Percentiles rank a stretch among this genome's conserved stretches.
Evolutionary conservation across 2,113 vertebrate genomes (phyloP).

Genomic region (Pangasianodon hypophthalmus): DNA sequence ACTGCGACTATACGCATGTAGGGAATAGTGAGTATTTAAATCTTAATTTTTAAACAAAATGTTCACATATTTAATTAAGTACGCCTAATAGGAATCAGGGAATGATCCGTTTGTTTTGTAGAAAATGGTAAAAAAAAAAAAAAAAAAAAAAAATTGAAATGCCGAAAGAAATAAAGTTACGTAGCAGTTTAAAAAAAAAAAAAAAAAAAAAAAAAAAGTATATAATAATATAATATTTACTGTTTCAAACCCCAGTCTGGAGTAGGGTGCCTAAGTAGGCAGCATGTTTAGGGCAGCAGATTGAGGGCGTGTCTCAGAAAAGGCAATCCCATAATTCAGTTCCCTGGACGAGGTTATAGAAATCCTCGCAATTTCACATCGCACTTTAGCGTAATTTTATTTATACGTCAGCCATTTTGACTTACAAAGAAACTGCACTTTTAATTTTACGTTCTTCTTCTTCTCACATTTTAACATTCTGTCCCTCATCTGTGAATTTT

Average conservation of each 20-base stretch:
- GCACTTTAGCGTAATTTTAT: neutral
- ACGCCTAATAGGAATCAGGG: neutral
- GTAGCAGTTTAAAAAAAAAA: neutral
- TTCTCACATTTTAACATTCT: neutral
- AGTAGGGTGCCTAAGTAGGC: neutral
- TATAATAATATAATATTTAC: neutral
- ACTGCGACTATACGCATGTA: neutral
- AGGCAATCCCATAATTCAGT: neutral
- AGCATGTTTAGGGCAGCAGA: neutral
- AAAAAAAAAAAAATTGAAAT: neutral
- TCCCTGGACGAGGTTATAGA: too few species aligned
- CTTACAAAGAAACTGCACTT: neutral
- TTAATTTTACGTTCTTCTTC: neutral
- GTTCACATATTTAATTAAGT: neutral
- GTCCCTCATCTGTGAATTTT: neutral
- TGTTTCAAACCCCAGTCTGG: neutral
- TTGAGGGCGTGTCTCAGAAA: neutral
- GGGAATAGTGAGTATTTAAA: neutral
- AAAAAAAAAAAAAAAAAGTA: neutral
- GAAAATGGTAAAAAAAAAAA: neutral
- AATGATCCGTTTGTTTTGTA: neutral
- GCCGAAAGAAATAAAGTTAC: neutral
- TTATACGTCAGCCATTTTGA: too few species aligned
- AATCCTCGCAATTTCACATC: too few species aligned
- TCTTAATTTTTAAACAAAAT: neutral